phyloP scores from a whole-genome alignment of 2,888 invertebrate species.

The Leptinotarsa peninsularis region DNA sequence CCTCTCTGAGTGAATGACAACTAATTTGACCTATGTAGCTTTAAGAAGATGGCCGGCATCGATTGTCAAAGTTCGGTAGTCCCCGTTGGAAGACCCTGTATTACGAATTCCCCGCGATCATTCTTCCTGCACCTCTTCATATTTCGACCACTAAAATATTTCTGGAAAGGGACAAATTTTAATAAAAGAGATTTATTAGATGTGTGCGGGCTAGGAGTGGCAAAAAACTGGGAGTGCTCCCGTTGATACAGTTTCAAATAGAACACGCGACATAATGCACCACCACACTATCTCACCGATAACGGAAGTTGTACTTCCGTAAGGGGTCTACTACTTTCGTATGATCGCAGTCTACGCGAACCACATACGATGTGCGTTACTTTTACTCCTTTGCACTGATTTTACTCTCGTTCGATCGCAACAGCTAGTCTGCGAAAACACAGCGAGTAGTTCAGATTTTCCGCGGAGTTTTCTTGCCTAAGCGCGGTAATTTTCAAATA shows the following conservation, averaged over 20 bases:
- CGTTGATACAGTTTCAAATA: constrained; percentile 33
- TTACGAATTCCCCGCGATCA: neutral
- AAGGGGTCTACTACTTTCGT: constrained; percentile 46
- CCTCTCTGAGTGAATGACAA: too few species aligned
- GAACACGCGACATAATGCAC: constrained; percentile 35
- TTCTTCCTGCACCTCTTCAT: neutral
- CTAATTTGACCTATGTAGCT: too few species aligned
- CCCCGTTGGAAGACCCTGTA: too few species aligned
- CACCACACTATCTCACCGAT: constrained; percentile 44
- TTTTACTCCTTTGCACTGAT: constrained; percentile 18
- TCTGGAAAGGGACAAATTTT: neutral
- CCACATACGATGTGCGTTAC: constrained; percentile 19
- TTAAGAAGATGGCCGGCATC: too few species aligned
- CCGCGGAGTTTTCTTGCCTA: neutral
- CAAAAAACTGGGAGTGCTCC: constrained; percentile 36
- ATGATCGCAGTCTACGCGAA: constrained; percentile 17
- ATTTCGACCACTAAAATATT: neutral
- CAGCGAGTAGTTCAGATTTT: constrained; percentile 6
- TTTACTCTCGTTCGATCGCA: constrained; percentile 7
- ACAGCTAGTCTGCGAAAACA: neutral
- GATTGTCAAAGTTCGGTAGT: too few species aligned
- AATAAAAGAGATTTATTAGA: constrained; percentile 5
- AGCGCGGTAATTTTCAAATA: neutral
- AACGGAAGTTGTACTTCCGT: constrained; percentile 54
- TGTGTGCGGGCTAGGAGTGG: constrained; percentile 31